These are phyloP conservation scores for Bradynema listronoti DNA, from an alignment of 1,140 invertebrate genomes.

Conservation along the genomic window DNA sequence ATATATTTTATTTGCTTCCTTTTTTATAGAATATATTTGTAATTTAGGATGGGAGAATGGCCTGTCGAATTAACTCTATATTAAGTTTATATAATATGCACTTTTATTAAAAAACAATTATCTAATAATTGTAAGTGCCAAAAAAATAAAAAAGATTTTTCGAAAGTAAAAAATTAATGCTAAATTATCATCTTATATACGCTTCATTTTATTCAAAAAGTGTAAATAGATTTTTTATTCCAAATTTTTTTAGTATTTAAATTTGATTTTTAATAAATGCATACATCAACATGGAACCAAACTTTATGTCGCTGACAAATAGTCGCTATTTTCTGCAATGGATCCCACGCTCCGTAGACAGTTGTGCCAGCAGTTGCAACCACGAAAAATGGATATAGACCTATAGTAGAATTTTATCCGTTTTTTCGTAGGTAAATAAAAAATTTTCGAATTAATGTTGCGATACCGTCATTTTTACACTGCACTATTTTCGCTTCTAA, in stretches of 20 bases:
- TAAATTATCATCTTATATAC: too few species aligned
- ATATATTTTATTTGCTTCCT: too few species aligned
- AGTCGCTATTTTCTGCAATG: slow-evolving; percentile 83
- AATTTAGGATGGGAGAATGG: too few species aligned
- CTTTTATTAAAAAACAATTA: too few species aligned
- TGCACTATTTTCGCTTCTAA: slow-evolving; percentile 77
- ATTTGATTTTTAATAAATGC: slow-evolving; percentile 51
- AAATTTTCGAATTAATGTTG: slow-evolving; percentile 11
- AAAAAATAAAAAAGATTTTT: too few species aligned
- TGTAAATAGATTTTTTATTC: too few species aligned
- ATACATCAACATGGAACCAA: slow-evolving; percentile 96
- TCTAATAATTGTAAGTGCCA: too few species aligned
- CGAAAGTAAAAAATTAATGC: too few species aligned
- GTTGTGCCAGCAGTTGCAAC: slow-evolving; percentile 91
- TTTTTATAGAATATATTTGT: too few species aligned
- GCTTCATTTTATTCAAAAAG: too few species aligned
- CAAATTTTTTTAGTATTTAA: slow-evolving; percentile 9
- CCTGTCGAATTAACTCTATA: too few species aligned
- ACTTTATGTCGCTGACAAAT: slow-evolving; percentile 87
- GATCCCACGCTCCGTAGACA: slow-evolving; percentile 90
- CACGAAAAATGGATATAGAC: slow-evolving; percentile 77
- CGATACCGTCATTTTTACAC: slow-evolving; percentile 70
- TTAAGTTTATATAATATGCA: too few species aligned
- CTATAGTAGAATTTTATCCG: slow-evolving; percentile 17
- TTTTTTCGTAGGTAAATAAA: slow-evolving; percentile 15